Percentiles rank a stretch among this genome's conserved stretches.
Evolutionary conservation across 1,140 invertebrate genomes (phyloP).

Genomic region (Trigoniulus corallinus): DNA sequence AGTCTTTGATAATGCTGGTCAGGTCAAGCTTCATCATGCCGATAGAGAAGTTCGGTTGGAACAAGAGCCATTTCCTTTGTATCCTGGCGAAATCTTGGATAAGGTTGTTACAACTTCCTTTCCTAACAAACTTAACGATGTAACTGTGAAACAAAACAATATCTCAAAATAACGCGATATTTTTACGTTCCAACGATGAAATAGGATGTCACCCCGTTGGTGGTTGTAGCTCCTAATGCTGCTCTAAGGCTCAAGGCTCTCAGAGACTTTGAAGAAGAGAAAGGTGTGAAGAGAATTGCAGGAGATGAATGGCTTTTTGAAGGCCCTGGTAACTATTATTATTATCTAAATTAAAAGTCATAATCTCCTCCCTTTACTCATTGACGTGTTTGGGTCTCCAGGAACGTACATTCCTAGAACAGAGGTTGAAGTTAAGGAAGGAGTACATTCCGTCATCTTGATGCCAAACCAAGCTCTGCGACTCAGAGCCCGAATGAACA

Average conservation of each 20-base stretch:
- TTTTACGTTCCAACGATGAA: slow-evolving; percentile 15
- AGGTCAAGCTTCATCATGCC: slow-evolving; percentile 28
- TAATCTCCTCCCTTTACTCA: not conserved
- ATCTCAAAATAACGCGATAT: not conserved
- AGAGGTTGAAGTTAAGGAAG: slow-evolving; percentile 30
- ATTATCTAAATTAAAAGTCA: too few species aligned
- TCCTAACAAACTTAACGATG: slow-evolving; percentile 26
- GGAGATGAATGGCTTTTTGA: slow-evolving; percentile 36
- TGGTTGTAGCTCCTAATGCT: slow-evolving; percentile 29
- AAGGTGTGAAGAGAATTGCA: slow-evolving; percentile 24
- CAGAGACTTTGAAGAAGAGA: slow-evolving; percentile 29
- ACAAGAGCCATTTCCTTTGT: slow-evolving; percentile 36
- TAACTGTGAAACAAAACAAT: slow-evolving; percentile 8
- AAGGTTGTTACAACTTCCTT: too few species aligned
- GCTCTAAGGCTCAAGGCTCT: slow-evolving; percentile 27
- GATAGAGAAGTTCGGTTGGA: slow-evolving; percentile 32
- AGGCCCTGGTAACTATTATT: slow-evolving; percentile 25
- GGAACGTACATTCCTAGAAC: slow-evolving; percentile 33
- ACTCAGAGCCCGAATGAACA: slow-evolving; percentile 29
- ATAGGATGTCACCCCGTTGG: slow-evolving; percentile 28
- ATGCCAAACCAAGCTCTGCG: slow-evolving; percentile 31
- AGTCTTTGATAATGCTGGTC: slow-evolving; percentile 24
- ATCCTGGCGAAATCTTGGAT: slow-evolving; percentile 28
- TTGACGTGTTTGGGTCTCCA: slow-evolving; percentile 12
- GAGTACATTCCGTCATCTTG: slow-evolving; percentile 27